Evolutionary conservation across 2,113 vertebrate species (phyloP).

Genomic region (Chauna torquata): DNA sequence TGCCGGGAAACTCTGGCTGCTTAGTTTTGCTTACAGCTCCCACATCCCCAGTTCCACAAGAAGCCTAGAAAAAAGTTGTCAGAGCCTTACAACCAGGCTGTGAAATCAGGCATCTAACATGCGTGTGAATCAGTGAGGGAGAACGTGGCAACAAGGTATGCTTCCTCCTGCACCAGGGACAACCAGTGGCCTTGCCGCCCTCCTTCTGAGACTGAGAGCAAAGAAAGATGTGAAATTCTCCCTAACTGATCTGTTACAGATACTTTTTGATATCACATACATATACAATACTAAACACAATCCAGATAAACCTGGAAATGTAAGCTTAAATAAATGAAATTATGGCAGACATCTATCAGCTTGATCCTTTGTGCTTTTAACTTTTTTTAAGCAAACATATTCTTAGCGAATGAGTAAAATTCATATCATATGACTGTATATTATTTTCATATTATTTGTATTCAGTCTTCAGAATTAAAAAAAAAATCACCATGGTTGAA

Average conservation of each 20-base stretch:
- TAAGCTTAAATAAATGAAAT: not conserved
- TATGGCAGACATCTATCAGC: not conserved
- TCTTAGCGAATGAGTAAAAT: not conserved
- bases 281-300: not conserved
- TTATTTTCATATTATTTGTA: not conserved
- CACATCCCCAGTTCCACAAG: not conserved
- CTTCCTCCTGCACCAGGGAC: accelerated
- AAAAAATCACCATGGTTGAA: not conserved
- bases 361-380: not conserved
- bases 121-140: not conserved
- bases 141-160: not conserved
- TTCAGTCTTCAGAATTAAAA: not conserved
- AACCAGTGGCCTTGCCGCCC: not conserved
- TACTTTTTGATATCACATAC: not conserved
- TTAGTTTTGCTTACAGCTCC: not conserved
- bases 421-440: not conserved
- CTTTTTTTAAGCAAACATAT: not conserved
- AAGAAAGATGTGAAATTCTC: not conserved
- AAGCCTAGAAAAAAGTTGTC: not conserved
- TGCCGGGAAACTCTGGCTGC: not conserved
- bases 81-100: not conserved
- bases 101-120: not conserved
- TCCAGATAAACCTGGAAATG: not conserved
- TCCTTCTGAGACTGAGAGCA: not conserved
- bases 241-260: not conserved